phyloP scores from a whole-genome alignment of 2,888 invertebrate genomes.

The Chironomus tentans region DNA sequence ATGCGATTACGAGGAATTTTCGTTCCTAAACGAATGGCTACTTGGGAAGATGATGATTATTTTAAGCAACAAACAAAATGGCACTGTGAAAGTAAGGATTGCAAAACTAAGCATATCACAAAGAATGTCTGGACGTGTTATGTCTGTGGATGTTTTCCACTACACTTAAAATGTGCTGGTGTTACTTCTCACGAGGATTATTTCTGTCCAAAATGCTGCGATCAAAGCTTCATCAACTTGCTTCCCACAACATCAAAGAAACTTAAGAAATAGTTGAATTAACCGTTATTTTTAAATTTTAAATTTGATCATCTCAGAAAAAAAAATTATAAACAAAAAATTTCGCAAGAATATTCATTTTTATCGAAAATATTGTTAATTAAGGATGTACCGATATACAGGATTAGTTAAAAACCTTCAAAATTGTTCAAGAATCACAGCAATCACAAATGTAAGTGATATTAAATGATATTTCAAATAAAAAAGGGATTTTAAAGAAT shows the following conservation, averaged over 20 bases:
- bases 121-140: neutral
- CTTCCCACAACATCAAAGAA: neutral
- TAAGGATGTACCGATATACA: constrained; percentile 9
- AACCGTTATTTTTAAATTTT: neutral
- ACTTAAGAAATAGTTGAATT: no score
- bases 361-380: neutral
- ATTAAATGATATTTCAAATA: neutral
- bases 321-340: neutral
- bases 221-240: neutral
- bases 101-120: neutral
- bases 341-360: no score
- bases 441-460: neutral
- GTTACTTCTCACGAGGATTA: neutral
- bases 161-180: neutral
- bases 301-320: neutral
- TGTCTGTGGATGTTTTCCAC: neutral
- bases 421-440: neutral
- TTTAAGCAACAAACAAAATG: neutral
- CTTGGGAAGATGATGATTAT: neutral
- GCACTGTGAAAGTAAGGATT: neutral
- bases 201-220: neutral
- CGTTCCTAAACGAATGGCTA: neutral
- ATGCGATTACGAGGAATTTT: neutral
- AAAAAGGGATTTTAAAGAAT: neutral
- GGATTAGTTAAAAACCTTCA: neutral